These are phyloP conservation scores for Pseudonaja textilis DNA, from an alignment of 2,113 vertebrate genomes.

Conservation along the genomic window DNA sequence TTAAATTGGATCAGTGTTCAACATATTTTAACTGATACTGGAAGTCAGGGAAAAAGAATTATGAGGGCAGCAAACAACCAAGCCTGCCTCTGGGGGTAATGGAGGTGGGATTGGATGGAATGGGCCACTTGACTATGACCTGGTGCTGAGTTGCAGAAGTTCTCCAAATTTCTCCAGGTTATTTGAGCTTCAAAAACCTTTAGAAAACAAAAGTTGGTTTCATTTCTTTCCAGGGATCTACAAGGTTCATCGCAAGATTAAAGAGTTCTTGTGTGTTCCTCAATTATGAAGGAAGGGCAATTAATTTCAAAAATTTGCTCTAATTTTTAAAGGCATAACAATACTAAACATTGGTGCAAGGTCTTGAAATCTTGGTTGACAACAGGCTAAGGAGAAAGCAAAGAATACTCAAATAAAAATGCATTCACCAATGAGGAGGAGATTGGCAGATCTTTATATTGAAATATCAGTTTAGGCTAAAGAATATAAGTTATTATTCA, in stretches of 20 bases:
- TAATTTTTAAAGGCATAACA: background rate
- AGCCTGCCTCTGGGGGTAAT: background rate
- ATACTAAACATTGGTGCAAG: background rate
- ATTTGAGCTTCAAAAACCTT: background rate
- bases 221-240: background rate
- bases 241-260: background rate
- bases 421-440: background rate
- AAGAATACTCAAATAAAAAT: background rate
- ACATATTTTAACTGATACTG: background rate
- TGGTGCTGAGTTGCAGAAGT: background rate
- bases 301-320: background rate
- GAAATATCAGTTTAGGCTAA: background rate
- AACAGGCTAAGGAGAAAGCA: background rate
- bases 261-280: too few species aligned
- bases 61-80: background rate
- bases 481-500: background rate
- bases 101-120: background rate
- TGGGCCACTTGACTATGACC: background rate
- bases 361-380: background rate
- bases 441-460: background rate
- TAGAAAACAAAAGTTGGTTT: background rate
- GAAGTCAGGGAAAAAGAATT: background rate
- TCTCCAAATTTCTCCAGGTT: background rate
- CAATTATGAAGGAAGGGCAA: background rate
- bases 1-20: background rate